Conservation (phyloP, 1,140 invertebrate genomes). For the Lasioglossum baleicum region DNA sequence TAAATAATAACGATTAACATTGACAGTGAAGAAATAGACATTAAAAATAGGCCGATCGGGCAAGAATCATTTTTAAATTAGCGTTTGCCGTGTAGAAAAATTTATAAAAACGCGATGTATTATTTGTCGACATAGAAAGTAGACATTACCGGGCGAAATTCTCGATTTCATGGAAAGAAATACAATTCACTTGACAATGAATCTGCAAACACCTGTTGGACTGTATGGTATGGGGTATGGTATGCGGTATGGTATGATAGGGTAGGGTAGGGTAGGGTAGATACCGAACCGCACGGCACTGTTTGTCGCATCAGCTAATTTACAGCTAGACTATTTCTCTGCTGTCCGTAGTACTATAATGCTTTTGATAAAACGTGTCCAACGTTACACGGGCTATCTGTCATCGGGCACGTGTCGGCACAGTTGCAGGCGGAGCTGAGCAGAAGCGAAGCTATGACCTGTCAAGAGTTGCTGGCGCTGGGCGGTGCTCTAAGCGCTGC, state of each 20-base stretch:
- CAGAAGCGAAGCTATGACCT: slow-evolving; percentile 87
- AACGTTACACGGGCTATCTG: neutral
- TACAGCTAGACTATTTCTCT: neutral
- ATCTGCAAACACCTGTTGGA: neutral
- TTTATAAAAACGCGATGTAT: too few species aligned
- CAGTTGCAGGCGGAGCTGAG: slow-evolving; percentile 80
- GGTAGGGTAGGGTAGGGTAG: too few species aligned
- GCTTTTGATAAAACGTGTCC: neutral
- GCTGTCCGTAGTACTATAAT: neutral
- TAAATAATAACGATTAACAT: too few species aligned
- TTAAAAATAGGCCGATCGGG: too few species aligned
- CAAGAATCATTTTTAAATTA: too few species aligned
- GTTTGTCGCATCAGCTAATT: neutral
- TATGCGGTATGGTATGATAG: too few species aligned
- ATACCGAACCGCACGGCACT: neutral
- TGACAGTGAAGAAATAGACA: too few species aligned
- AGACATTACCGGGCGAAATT: too few species aligned
- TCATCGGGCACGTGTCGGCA: slow-evolving; percentile 26
- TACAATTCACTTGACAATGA: neutral
- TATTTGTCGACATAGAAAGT: too few species aligned
- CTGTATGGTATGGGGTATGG: too few species aligned
- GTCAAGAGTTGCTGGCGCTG: slow-evolving; percentile 93
- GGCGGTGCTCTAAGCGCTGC: slow-evolving; percentile 94
- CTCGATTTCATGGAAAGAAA: too few species aligned
- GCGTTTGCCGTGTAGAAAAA: too few species aligned